phyloP scores from a whole-genome alignment of 1,140 invertebrate genomes.

The Leptinotarsa undecemlineata region DNA sequence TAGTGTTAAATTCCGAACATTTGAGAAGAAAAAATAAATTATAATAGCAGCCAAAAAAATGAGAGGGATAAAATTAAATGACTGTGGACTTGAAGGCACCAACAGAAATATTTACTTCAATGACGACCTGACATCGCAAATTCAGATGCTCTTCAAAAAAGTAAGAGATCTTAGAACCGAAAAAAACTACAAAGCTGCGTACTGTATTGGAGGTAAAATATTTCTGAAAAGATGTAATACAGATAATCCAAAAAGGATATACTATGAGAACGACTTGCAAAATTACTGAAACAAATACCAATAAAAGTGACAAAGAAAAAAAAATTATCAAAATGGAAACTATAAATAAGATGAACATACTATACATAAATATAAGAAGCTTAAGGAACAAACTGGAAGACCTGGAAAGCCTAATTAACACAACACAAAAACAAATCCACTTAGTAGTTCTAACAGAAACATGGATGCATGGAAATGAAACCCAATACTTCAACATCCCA shows the following conservation, averaged over 20 bases:
- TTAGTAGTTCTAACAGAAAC: background rate
- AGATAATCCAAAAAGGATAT: too few relatives aligned
- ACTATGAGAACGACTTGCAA: too few relatives aligned
- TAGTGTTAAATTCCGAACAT: background rate
- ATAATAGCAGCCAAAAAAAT: conserved; percentile 1
- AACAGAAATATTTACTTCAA: background rate
- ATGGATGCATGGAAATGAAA: too few relatives aligned
- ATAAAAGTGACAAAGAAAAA: too few relatives aligned
- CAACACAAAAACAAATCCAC: background rate
- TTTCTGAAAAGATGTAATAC: too few relatives aligned
- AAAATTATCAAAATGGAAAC: too few relatives aligned
- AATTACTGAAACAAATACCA: too few relatives aligned
- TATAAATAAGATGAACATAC: background rate
- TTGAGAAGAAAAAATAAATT: background rate
- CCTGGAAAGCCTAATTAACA: background rate
- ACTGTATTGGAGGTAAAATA: too few relatives aligned
- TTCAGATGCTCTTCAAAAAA: too few relatives aligned
- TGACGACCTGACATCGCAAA: background rate
- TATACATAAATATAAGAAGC: background rate
- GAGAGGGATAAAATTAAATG: background rate
- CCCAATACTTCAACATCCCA: too few relatives aligned
- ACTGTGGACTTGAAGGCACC: background rate
- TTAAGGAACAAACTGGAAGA: background rate
- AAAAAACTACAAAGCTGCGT: too few relatives aligned
- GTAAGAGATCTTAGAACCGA: too few relatives aligned